Evolutionary conservation across 2,797 vertebrate genomes (phyloP).

Genomic region (Scarus forsteni): DNA sequence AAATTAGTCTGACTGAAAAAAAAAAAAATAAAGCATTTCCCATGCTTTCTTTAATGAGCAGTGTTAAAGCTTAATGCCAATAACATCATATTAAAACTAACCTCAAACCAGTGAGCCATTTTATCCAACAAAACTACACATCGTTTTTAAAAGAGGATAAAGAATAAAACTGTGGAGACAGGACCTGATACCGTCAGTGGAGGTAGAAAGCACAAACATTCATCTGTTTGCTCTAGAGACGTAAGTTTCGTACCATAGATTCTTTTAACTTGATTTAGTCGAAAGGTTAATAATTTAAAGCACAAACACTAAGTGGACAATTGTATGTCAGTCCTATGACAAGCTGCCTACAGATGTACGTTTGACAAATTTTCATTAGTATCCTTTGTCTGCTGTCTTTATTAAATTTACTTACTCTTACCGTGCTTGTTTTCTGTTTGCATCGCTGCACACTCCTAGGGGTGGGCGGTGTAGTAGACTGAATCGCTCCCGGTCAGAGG

Average conservation of each 20-base stretch:
- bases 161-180: background rate
- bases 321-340: too few relatives aligned
- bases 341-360: too few relatives aligned
- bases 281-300: too few relatives aligned
- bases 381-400: background rate
- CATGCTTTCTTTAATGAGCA: background rate
- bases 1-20: background rate
- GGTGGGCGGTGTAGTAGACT: background rate
- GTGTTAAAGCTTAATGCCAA: background rate
- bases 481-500: constrained; percentile 8
- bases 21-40: background rate
- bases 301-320: too few relatives aligned
- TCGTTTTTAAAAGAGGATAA: background rate
- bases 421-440: background rate
- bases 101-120: background rate
- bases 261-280: background rate
- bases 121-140: background rate
- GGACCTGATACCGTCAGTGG: background rate
- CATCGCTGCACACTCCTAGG: background rate
- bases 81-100: background rate
- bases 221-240: too few relatives aligned
- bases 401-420: background rate
- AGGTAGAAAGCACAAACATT: background rate
- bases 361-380: background rate
- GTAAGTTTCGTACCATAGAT: background rate